A percentile compares a stretch with the other conserved stretches of the same genome.
Evolutionary conservation across 2,113 vertebrate genomes (phyloP).

Genomic region (Myanophis thanlyinensis): DNA sequence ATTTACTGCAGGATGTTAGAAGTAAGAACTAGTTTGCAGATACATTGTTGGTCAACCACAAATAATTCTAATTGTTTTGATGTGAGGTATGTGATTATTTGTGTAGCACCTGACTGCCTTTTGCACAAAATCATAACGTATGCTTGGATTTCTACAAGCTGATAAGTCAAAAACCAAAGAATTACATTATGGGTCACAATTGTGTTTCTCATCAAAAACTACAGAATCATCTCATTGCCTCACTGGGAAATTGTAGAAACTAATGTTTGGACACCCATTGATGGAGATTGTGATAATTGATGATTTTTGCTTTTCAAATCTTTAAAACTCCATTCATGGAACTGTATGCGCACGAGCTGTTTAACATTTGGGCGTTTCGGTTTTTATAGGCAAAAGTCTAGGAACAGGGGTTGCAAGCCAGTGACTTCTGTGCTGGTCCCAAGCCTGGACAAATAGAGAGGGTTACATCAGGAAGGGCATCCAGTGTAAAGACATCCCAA

Average conservation of each 20-base stretch:
- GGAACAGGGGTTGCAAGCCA: too few species aligned
- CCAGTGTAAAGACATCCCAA: too few species aligned
- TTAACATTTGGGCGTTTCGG: not conserved
- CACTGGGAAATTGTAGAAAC: not conserved
- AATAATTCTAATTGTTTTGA: not conserved
- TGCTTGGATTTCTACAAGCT: not conserved
- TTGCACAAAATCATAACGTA: not conserved
- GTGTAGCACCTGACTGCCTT: not conserved
- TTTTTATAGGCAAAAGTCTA: slow-evolving; percentile 28
- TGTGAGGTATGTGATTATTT: not conserved
- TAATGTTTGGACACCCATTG: not conserved
- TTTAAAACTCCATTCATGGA: not conserved
- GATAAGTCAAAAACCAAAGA: not conserved
- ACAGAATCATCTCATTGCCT: not conserved
- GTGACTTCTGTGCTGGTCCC: too few species aligned
- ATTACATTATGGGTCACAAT: not conserved
- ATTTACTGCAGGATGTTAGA: not conserved
- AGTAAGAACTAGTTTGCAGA: not conserved
- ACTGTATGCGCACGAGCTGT: not conserved
- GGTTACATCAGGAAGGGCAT: too few species aligned
- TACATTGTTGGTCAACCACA: not conserved
- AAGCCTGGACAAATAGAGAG: too few species aligned
- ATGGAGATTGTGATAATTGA: not conserved
- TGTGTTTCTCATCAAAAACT: not conserved
- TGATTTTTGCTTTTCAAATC: not conserved